Conservation (phyloP, 2,113 vertebrate genomes). For the Xiphophorus couchianus region DNA sequence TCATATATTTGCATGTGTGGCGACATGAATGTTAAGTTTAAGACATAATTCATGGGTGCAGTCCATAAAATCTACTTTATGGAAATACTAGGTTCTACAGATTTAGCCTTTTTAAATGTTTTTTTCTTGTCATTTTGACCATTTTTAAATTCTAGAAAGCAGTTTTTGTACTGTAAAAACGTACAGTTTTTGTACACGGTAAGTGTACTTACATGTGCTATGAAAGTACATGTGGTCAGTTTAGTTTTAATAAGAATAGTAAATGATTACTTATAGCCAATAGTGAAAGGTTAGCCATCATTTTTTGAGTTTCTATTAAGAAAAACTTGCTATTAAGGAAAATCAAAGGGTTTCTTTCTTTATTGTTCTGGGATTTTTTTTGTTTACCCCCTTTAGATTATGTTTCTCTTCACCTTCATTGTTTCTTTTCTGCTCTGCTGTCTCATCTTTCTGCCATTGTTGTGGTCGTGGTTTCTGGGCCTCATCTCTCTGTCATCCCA, state of each 20-base stretch:
- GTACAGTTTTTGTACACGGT: no score
- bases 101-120: neutral
- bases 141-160: neutral
- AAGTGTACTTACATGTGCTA: no score
- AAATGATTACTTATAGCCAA: no score
- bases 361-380: neutral
- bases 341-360: constrained; percentile 17
- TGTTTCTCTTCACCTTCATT: constrained; percentile 4
- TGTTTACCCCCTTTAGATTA: constrained; percentile 2
- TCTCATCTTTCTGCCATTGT: neutral
- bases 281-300: neutral
- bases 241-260: neutral
- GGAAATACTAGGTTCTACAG: constrained; percentile 15
- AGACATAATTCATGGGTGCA: neutral
- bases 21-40: neutral
- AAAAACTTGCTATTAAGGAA: constrained; percentile 1
- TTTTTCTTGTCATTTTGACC: neutral
- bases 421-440: neutral
- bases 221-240: neutral
- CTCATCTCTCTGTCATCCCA: constrained; percentile 13
- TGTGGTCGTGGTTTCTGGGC: neutral
- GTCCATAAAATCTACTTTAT: neutral
- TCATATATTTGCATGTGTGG: neutral
- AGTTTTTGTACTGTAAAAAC: neutral
- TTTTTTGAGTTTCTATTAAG: neutral